Evolutionary conservation across 2,797 vertebrate species (phyloP).

Genomic region (Pitangus sulphuratus): DNA sequence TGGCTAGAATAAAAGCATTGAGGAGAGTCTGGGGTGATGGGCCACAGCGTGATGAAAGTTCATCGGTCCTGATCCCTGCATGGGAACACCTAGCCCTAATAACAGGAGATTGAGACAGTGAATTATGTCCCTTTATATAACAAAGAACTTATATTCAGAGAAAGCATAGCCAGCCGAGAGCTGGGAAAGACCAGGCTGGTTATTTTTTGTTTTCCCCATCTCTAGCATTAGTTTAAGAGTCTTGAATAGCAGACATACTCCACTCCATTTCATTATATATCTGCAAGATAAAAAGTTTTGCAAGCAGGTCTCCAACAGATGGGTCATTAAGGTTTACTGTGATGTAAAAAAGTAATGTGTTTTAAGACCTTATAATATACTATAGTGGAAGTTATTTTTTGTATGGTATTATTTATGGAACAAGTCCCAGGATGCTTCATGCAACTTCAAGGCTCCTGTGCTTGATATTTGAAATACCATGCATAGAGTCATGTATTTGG

Average conservation of each 20-base stretch:
- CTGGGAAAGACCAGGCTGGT: not conserved
- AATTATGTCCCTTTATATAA: not conserved
- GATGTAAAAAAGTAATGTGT: not conserved
- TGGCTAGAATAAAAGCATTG: not conserved
- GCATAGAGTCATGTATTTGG: not conserved
- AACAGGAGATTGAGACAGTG: not conserved
- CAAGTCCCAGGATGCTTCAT: not conserved
- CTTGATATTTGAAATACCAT: not conserved
- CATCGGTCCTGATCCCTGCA: not conserved
- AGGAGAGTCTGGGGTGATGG: not conserved
- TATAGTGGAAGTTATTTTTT: not conserved
- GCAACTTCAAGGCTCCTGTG: not conserved
- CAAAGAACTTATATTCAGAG: not conserved
- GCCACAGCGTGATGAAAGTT: not conserved
- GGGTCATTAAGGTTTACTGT: not conserved
- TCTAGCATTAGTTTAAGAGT: not conserved
- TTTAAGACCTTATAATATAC: not conserved
- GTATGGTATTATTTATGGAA: not conserved
- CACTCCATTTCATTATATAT: not conserved
- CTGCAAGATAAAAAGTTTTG: not conserved
- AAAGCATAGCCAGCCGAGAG: not conserved
- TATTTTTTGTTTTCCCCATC: not conserved
- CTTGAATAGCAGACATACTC: not conserved
- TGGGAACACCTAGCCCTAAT: not conserved
- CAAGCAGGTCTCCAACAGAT: not conserved